Conservation (phyloP, 2,113 vertebrate species). For the Microcebus tavaratra region DNA sequence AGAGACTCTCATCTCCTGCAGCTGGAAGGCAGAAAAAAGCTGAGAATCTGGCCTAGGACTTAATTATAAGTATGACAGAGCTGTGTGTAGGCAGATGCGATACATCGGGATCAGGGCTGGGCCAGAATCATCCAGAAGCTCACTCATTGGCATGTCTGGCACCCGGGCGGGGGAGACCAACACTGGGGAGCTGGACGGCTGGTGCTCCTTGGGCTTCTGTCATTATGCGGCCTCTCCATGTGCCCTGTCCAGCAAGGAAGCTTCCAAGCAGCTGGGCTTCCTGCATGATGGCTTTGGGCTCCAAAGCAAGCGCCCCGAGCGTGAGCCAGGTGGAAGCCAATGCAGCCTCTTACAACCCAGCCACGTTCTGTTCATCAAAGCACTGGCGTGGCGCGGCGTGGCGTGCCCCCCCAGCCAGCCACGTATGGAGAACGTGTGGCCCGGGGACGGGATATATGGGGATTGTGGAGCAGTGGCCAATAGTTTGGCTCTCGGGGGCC, state of each 20-base stretch:
- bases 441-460: accelerated
- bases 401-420: no score
- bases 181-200: accelerated
- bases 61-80: background rate
- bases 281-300: background rate
- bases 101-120: accelerated
- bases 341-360: accelerated
- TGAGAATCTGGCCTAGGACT: background rate
- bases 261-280: background rate
- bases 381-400: no score
- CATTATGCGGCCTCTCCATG: background rate
- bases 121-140: background rate
- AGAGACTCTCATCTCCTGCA: conserved; percentile 5
- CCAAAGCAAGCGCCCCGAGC: background rate
- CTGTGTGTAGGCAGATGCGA: accelerated
- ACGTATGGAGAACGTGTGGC: background rate
- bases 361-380: background rate
- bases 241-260: background rate
- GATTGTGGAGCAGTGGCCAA: background rate
- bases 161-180: background rate
- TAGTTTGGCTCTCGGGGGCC: background rate
- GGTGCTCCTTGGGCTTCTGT: no score
- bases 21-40: background rate
- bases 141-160: accelerated
- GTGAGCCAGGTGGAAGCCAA: background rate